A percentile compares a stretch with the other conserved stretches of the same genome.
These are phyloP conservation scores for Melopsittacus undulatus DNA, from an alignment of 2,797 vertebrate genomes.

Conservation along the genomic window DNA sequence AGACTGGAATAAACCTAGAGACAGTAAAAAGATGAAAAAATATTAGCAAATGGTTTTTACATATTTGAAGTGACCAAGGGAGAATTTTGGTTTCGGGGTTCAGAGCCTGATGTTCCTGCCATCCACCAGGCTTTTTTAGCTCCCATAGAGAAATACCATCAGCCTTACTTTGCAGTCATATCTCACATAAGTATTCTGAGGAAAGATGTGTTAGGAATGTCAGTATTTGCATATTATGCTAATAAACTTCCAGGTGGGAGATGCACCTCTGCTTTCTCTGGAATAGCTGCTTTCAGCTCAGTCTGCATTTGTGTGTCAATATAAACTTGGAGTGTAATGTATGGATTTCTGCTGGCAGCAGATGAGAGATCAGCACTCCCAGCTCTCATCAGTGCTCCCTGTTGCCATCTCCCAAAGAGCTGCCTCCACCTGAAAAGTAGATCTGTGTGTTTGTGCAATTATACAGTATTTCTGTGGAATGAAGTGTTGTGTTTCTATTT, in stretches of 20 bases:
- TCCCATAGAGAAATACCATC: accelerated
- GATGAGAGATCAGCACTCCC: neutral
- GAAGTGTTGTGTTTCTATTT: neutral
- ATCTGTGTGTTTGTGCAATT: neutral
- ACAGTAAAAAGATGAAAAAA: neutral
- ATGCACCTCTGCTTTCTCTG: neutral
- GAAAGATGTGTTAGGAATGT: neutral
- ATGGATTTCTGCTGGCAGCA: constrained; percentile 37
- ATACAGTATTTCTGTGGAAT: neutral
- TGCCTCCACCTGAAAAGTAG: neutral
- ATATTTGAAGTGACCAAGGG: neutral
- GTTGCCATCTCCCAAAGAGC: constrained; percentile 14
- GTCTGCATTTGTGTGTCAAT: neutral
- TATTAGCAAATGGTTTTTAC: neutral
- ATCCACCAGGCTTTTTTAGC: neutral
- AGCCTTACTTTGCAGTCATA: neutral
- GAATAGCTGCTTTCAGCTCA: neutral
- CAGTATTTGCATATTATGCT: neutral
- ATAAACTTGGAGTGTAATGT: neutral
- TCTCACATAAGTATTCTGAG: neutral
- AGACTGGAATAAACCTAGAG: neutral
- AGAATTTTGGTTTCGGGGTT: neutral
- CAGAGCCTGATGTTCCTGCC: neutral
- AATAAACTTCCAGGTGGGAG: neutral
- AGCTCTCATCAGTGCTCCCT: neutral